Evolutionary conservation across 2,888 invertebrate genomes (phyloP).

Genomic region (Coelogynopora nodosa): DNA sequence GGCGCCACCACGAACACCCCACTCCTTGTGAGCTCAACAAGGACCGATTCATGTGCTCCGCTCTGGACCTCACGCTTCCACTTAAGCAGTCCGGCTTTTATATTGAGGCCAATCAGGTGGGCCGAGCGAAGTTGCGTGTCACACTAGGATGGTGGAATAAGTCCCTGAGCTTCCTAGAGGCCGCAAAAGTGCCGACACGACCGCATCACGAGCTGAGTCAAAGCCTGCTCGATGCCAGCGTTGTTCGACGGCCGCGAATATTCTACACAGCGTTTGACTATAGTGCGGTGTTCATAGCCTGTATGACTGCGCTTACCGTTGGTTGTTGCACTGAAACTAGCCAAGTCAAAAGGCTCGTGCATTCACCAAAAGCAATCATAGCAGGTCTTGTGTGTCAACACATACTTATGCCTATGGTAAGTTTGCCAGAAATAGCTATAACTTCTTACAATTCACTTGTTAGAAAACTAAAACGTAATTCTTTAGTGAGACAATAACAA

Average conservation of each 20-base stretch:
- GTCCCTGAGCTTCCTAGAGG: not conserved
- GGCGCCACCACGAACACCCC: not conserved
- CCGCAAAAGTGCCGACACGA: not conserved
- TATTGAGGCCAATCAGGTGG: conserved; percentile 44
- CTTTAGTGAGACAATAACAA: too few species aligned
- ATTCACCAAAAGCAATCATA: conserved; percentile 55
- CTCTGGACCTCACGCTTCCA: not conserved
- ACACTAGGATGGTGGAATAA: conserved; percentile 33
- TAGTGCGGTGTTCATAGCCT: conserved; percentile 55
- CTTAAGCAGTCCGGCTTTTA: not conserved
- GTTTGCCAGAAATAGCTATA: too few species aligned
- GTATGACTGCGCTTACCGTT: conserved; percentile 58
- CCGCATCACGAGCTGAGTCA: not conserved
- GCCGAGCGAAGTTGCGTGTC: conserved; percentile 27
- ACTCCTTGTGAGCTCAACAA: not conserved
- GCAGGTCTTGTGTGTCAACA: conserved; percentile 58
- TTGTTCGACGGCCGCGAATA: conserved; percentile 51
- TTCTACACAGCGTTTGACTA: conserved; percentile 58
- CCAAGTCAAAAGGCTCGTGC: conserved; percentile 54
- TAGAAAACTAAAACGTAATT: too few species aligned
- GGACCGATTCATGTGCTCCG: not conserved
- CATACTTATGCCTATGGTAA: conserved; percentile 58
- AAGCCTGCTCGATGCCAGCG: conserved; percentile 41
- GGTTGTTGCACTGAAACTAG: conserved; percentile 57
- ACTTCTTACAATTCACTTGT: too few species aligned